Percentiles rank a stretch among this genome's conserved stretches.
These are phyloP conservation scores for Stenopsyche tienmushanensis DNA, from an alignment of 1,140 invertebrate species.

Conservation along the genomic window DNA sequence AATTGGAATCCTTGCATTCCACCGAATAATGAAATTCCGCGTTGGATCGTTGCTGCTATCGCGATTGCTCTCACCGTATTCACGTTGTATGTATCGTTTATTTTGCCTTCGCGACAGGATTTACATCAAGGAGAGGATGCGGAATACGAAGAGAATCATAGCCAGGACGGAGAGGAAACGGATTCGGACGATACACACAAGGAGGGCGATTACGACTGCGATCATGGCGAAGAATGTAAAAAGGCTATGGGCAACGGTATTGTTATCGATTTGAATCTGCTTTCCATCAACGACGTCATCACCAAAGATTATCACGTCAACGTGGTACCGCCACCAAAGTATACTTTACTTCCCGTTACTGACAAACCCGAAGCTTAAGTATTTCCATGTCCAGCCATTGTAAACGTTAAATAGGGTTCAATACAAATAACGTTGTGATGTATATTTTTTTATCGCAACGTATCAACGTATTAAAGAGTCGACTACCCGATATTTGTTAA, in stretches of 20 bases:
- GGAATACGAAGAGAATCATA: conserved; percentile 6
- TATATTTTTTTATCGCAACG: too few species aligned
- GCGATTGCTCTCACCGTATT: conserved; percentile 31
- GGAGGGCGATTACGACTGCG: conserved; percentile 13
- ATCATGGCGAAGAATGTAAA: conserved; percentile 27
- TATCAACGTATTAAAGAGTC: too few species aligned
- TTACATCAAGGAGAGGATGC: conserved; percentile 12
- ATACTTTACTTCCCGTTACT: conserved; percentile 28
- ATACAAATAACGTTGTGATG: too few species aligned
- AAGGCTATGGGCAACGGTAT: conserved; percentile 2
- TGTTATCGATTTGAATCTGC: conserved; percentile 21
- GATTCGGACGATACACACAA: conserved; percentile 6
- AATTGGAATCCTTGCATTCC: conserved; percentile 33
- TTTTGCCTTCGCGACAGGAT: conserved; percentile 34
- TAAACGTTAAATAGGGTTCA: too few species aligned
- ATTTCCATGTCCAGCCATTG: too few species aligned
- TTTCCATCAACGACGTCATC: conserved; percentile 35
- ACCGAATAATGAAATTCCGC: conserved; percentile 32
- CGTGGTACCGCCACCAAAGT: conserved; percentile 36
- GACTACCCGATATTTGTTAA: too few species aligned
- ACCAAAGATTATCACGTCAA: conserved; percentile 35
- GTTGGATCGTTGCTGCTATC: conserved; percentile 35
- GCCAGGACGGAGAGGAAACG: conserved; percentile 11
- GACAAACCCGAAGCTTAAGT: conserved; percentile 3
- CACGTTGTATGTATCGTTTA: conserved; percentile 37